A percentile compares a stretch with the other conserved stretches of the same genome.
phyloP scores from a whole-genome alignment of 2,888 invertebrate genomes.

The Acanthococcus lagerstroemiae region DNA sequence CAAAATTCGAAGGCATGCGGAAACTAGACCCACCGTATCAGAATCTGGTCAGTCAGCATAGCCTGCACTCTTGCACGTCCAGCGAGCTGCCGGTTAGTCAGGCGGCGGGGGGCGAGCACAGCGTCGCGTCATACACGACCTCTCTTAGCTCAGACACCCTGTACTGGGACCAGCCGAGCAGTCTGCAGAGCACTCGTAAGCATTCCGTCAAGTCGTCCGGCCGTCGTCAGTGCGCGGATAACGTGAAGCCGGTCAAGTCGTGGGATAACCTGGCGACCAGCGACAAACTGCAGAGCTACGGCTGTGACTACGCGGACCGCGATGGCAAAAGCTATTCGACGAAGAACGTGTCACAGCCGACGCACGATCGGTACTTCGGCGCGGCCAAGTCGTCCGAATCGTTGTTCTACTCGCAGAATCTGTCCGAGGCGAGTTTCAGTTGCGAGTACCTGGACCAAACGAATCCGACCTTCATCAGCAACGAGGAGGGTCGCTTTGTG shows the following conservation, averaged over 20 bases:
- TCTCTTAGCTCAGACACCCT: constrained; percentile 77
- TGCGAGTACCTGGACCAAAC: constrained; percentile 53
- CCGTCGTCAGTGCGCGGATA: constrained; percentile 42
- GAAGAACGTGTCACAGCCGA: constrained; percentile 15
- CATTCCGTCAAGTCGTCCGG: constrained; percentile 37
- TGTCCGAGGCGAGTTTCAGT: constrained; percentile 56
- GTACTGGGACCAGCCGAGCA: constrained; percentile 56
- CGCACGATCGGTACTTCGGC: constrained; percentile 15
- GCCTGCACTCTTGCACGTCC: constrained; percentile 71
- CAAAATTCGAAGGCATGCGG: not conserved
- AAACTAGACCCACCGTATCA: constrained; percentile 31
- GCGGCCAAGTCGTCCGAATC: constrained; percentile 74
- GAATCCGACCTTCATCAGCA: constrained; percentile 27
- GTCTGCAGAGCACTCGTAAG: constrained; percentile 34
- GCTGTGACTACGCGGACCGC: constrained; percentile 25
- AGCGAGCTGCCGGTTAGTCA: constrained; percentile 43
- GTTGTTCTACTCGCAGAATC: constrained; percentile 54
- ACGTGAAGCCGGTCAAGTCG: constrained; percentile 63
- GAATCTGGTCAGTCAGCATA: constrained; percentile 60
- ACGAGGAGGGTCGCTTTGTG: constrained; percentile 33
- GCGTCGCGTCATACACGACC: constrained; percentile 70
- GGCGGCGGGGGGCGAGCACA: constrained; percentile 53
- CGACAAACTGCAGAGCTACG: constrained; percentile 47
- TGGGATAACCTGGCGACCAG: constrained; percentile 80
- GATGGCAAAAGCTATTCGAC: constrained; percentile 31